Percentiles rank a stretch among this genome's conserved stretches.
phyloP scores from a whole-genome alignment of 2,113 vertebrate genomes.

The Oreotragus oreotragus region DNA sequence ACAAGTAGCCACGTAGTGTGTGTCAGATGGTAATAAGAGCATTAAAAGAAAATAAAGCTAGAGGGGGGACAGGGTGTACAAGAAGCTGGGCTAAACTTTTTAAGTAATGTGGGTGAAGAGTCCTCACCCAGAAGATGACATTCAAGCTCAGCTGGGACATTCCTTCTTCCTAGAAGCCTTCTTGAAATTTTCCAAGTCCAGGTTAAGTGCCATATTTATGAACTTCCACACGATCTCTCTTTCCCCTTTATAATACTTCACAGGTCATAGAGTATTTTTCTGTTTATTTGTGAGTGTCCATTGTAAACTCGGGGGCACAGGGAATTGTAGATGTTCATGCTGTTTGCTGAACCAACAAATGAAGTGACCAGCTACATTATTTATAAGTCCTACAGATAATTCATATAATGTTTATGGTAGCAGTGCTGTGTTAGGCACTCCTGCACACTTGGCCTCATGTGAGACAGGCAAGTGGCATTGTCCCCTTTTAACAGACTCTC shows the following conservation, averaged over 20 bases:
- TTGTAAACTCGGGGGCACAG: background rate
- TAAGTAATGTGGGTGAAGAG: background rate
- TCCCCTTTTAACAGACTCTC: background rate
- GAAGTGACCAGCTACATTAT: background rate
- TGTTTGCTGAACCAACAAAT: background rate
- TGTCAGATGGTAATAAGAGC: background rate
- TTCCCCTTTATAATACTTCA: background rate
- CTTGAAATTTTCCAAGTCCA: background rate
- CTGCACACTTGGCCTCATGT: background rate
- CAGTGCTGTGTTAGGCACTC: background rate
- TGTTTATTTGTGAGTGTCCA: background rate
- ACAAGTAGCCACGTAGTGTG: background rate
- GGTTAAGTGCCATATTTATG: background rate
- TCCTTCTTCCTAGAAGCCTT: background rate
- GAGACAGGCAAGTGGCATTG: background rate
- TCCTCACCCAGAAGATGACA: background rate
- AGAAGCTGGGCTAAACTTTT: background rate
- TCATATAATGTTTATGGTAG: background rate
- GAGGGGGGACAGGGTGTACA: rapidly evolving
- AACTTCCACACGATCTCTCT: background rate
- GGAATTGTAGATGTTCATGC: background rate
- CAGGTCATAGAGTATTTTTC: background rate
- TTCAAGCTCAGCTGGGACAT: background rate
- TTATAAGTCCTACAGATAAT: background rate
- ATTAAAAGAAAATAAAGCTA: background rate